Evolutionary conservation across 2,113 vertebrate genomes (phyloP).

Genomic region (Verasper variegatus): DNA sequence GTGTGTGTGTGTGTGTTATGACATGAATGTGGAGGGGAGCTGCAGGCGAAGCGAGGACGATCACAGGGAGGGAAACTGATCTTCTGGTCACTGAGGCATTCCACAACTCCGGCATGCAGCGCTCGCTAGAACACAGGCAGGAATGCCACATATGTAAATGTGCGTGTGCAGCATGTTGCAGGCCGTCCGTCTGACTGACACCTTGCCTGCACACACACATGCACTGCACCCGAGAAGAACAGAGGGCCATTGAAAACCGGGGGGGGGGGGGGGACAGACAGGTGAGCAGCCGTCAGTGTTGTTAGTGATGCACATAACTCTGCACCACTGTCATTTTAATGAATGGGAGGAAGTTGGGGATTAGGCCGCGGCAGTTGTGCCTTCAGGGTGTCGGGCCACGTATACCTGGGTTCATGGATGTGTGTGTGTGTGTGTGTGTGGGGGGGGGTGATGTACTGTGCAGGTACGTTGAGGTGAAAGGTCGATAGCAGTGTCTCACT

Average conservation of each 20-base stretch:
- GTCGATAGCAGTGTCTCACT: conserved; percentile 17
- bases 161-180: not conserved
- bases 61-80: not conserved
- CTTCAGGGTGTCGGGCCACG: not conserved
- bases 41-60: not conserved
- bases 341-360: not conserved
- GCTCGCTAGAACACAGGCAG: not conserved
- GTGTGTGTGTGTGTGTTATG: conserved; percentile 5
- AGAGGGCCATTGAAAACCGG: not conserved
- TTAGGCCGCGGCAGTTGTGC: not conserved
- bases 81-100: conserved; percentile 9
- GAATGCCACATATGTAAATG: conserved; percentile 26
- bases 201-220: not conserved
- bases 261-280: conserved; percentile 4
- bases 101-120: not conserved
- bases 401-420: not conserved
- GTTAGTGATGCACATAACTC: too few relatives aligned
- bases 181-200: not conserved
- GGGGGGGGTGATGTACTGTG: not conserved
- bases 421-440: not conserved
- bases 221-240: conserved; percentile 2
- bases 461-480: not conserved
- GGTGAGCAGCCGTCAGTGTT: not conserved
- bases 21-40: not conserved
- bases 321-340: too few relatives aligned